A percentile compares a stretch with the other conserved stretches of the same genome.
Evolutionary conservation across 2,113 vertebrate genomes (phyloP).

Genomic region (Heterocephalus glaber): DNA sequence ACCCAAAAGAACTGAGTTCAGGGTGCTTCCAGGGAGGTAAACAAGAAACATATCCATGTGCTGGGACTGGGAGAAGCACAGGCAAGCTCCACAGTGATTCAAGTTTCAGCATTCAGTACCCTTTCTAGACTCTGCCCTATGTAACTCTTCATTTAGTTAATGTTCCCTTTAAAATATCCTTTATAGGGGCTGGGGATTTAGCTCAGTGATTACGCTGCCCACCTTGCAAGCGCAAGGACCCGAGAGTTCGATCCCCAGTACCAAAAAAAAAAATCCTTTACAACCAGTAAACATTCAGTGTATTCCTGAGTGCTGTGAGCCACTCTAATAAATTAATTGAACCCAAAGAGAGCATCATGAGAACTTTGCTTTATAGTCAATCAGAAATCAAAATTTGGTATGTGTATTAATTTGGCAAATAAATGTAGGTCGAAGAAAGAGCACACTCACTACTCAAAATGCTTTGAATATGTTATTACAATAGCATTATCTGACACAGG

Average conservation of each 20-base stretch:
- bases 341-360: neutral
- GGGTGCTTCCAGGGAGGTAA: neutral
- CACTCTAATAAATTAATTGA: neutral
- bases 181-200: too few species aligned
- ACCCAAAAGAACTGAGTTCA: neutral
- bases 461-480: constrained; percentile 11
- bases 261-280: too few species aligned
- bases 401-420: constrained; percentile 20
- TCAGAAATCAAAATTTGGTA: constrained; percentile 22
- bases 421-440: constrained; percentile 38
- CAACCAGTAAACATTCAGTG: neutral
- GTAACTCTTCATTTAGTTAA: neutral
- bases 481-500: neutral
- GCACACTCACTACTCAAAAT: constrained; percentile 26
- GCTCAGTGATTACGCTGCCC: too few species aligned
- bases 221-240: too few species aligned
- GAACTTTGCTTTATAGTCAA: neutral
- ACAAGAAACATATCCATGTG: neutral
- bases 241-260: too few species aligned
- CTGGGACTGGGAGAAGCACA: neutral
- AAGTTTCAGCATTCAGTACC: neutral
- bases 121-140: neutral
- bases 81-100: neutral
- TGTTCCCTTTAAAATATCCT: neutral
- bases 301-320: neutral